These are phyloP conservation scores for Helicolenus hilgendorfi DNA, from an alignment of 2,797 vertebrate genomes.

Conservation along the genomic window DNA sequence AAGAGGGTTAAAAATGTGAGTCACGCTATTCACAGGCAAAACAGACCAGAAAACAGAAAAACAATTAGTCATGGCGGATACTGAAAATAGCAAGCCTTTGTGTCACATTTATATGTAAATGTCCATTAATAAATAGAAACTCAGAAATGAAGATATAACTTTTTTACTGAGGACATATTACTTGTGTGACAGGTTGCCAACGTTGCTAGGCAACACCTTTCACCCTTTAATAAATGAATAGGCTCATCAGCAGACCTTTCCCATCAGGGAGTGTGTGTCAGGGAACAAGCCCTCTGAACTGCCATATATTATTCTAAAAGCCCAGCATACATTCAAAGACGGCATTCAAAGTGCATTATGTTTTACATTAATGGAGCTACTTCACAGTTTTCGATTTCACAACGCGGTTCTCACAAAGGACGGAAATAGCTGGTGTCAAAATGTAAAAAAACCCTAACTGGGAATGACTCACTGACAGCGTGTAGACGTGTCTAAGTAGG, in stretches of 20 bases:
- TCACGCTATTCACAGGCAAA: constrained; percentile 54
- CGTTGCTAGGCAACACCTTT: constrained; percentile 82
- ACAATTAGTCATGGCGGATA: not conserved
- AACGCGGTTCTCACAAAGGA: constrained; percentile 41
- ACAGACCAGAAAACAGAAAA: constrained; percentile 51
- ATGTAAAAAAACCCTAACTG: constrained; percentile 17
- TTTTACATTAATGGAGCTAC: constrained; percentile 32
- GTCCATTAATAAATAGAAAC: constrained; percentile 22
- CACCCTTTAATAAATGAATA: constrained; percentile 81
- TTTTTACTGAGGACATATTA: constrained; percentile 52
- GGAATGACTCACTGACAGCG: constrained; percentile 56
- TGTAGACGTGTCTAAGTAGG: constrained; percentile 14
- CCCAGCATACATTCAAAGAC: constrained; percentile 14
- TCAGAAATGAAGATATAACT: constrained; percentile 20
- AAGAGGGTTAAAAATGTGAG: constrained; percentile 66
- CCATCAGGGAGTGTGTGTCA: constrained; percentile 15
- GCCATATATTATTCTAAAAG: constrained; percentile 45
- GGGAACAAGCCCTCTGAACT: constrained; percentile 35
- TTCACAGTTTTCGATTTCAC: constrained; percentile 52
- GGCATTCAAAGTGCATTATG: constrained; percentile 20
- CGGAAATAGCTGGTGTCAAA: constrained; percentile 69
- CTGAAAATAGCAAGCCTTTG: constrained; percentile 79
- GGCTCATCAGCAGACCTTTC: constrained; percentile 77
- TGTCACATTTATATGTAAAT: constrained; percentile 59
- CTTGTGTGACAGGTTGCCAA: constrained; percentile 52